Evolutionary conservation across 1,140 invertebrate genomes (phyloP).

Genomic region (Melipona quadrifasciata): DNA sequence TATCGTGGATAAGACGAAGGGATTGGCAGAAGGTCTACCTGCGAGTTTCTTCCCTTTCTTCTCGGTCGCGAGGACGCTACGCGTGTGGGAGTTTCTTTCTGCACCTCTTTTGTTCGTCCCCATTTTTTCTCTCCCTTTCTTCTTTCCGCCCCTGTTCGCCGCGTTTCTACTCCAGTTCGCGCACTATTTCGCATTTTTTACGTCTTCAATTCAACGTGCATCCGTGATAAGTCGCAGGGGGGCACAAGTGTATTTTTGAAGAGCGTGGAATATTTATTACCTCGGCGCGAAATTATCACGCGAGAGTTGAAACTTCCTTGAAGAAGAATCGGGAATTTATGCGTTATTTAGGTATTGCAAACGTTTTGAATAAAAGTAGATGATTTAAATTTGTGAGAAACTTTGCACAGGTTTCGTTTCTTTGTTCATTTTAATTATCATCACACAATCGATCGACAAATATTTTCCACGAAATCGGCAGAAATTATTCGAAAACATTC

Average conservation of each 20-base stretch:
- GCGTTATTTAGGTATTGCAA: too few species aligned
- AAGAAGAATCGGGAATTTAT: too few species aligned
- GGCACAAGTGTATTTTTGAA: neutral
- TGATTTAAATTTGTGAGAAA: too few species aligned
- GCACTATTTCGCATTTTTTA: neutral
- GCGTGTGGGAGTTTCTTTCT: constrained; percentile 25
- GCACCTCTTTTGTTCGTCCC: constrained; percentile 10
- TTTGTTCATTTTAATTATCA: too few species aligned
- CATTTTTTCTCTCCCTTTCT: neutral
- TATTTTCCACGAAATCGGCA: too few species aligned
- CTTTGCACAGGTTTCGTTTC: too few species aligned
- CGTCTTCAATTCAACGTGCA: neutral
- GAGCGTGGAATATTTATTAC: neutral
- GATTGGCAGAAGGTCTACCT: constrained; percentile 50
- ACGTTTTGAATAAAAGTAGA: too few species aligned
- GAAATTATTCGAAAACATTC: too few species aligned
- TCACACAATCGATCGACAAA: too few species aligned
- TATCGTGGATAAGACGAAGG: constrained; percentile 60
- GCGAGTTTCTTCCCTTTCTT: constrained; percentile 20
- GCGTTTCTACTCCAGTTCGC: too few species aligned
- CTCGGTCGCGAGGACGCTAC: constrained; percentile 22
- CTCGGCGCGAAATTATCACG: neutral
- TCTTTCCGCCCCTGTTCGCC: too few species aligned
- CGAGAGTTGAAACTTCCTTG: neutral
- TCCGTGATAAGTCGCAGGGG: too few species aligned